phyloP scores from a whole-genome alignment of 2,797 vertebrate species.

The Sylvilagus floridanus region DNA sequence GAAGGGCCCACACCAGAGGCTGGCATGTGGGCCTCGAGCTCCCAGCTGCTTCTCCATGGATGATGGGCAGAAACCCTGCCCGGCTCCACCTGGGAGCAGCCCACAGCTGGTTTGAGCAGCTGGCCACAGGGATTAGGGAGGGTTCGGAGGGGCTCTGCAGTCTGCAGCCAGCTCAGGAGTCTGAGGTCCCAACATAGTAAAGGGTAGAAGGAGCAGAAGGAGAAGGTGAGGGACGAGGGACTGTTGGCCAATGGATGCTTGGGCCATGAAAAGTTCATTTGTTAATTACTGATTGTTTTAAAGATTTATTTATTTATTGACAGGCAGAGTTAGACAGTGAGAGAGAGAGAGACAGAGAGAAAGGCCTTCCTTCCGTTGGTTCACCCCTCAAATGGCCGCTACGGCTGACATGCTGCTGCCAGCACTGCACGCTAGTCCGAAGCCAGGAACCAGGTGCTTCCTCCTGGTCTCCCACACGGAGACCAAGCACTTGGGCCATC shows the following conservation, averaged over 20 bases:
- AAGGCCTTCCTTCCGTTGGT: too few species aligned
- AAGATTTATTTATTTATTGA: background rate
- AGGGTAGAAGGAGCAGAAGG: slow-evolving; percentile 35
- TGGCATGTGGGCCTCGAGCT: background rate
- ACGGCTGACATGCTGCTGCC: too few species aligned
- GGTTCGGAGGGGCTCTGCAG: slow-evolving; percentile 84
- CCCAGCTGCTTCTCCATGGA: slow-evolving; percentile 71
- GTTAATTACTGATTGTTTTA: background rate
- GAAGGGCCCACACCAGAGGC: background rate
- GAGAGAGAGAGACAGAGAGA: too few species aligned
- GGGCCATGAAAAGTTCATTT: background rate
- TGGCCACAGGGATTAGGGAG: slow-evolving; percentile 81
- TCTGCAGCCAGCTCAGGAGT: slow-evolving; percentile 78
- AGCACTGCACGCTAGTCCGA: too few species aligned
- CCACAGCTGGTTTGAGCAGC: slow-evolving; percentile 72
- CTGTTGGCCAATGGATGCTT: background rate
- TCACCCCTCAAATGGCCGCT: too few species aligned
- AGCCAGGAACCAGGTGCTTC: too few species aligned
- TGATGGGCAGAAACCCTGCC: slow-evolving; percentile 38
- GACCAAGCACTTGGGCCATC: too few species aligned
- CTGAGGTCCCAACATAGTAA: slow-evolving; percentile 84
- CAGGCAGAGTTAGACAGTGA: too few species aligned
- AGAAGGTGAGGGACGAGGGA: background rate
- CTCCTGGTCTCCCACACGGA: too few species aligned
- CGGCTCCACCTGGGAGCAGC: slow-evolving; percentile 66